Base-by-base conservation (phyloP, 2,113 vertebrate species). In the Dasyurus viverrinus region DNA sequence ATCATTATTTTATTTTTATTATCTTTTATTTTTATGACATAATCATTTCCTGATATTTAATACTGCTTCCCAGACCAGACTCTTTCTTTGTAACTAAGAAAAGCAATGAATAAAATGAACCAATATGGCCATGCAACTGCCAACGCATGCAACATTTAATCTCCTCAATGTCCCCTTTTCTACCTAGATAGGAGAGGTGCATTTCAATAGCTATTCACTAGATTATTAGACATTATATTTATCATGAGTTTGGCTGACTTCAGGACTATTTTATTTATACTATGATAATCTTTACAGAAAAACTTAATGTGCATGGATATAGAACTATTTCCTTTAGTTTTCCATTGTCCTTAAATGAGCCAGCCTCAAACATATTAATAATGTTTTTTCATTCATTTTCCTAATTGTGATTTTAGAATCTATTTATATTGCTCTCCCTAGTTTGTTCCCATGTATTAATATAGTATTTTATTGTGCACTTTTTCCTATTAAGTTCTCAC, bases 311-410 rank as follows among this genome's bases (percentile, higher is more conserved):
- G 8, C 48, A 52, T 76, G 47, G 0, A 30, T 93, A 92, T 54
- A 6, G 90, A 68, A 95, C 52, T 6, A 91, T 1, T 91, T 7
- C 42, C 1, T n/a, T 95, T 14, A 46, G 68, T 93, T 93, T 89
- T 89, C 92, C 5, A 68, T 0, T 42, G 8, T 60, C 53, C 26
- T 94, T 91, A 25, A 90, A 50, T 26, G 12, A 1, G 1, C 46
- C 22, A 30, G 1, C 54, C 42, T 0, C n/a, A 89, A 90, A 94
- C 95, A 76, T 11, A 26, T n/a, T 68, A 46, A 1, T 57, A 68
- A 52, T 0, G 48, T 54, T 26, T 91, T 54, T 19, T 50, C 92
- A n/a, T 9, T 96, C 10, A 25, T 92, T 94, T 97, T 97, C 94
- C n/a, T 95, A 16, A 53, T 52, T 55, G 2, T 12, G 42, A 97